These are phyloP conservation scores for Melanophora roralis DNA, from an alignment of 2,888 invertebrate genomes.

Conservation along the genomic window DNA sequence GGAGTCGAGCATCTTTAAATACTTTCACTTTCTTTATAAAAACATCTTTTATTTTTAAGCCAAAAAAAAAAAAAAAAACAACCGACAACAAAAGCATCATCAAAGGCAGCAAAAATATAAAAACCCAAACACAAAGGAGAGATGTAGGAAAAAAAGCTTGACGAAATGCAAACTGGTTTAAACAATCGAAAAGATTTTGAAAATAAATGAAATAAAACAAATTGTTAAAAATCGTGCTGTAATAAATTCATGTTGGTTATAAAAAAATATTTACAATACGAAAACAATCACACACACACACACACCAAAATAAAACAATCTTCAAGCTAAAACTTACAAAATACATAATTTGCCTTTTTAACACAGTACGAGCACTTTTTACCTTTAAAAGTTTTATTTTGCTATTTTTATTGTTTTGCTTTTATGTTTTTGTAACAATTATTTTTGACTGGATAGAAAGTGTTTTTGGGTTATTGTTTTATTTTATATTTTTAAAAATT, in stretches of 20 bases:
- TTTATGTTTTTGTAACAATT: not conserved
- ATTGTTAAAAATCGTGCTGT: slow-evolving; percentile 46
- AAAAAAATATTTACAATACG: not conserved
- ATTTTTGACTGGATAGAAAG: not conserved
- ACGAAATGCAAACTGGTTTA: slow-evolving; percentile 56
- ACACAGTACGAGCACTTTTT: not conserved
- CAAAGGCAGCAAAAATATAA: slow-evolving; percentile 27
- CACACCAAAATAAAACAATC: not conserved
- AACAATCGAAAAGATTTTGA: slow-evolving; percentile 16
- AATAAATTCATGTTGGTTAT: slow-evolving; percentile 46
- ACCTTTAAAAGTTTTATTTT: too few relatives aligned
- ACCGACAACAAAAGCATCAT: not conserved
- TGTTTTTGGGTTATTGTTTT: too few relatives aligned
- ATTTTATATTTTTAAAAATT: too few relatives aligned
- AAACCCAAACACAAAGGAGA: slow-evolving; percentile 16
- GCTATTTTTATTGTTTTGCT: not conserved
- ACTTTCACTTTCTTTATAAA: slow-evolving; percentile 63
- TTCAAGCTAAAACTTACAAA: not conserved
- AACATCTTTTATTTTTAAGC: slow-evolving; percentile 50
- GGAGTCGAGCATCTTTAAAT: slow-evolving; percentile 47
- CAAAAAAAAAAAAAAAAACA: slow-evolving; percentile 17
- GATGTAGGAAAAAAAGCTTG: slow-evolving; percentile 10
- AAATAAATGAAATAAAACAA: slow-evolving; percentile 19
- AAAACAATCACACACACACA: too few relatives aligned
- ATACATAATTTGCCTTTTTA: too few relatives aligned